Conservation (phyloP, 2,888 invertebrate genomes). For the Hyles lineata region DNA sequence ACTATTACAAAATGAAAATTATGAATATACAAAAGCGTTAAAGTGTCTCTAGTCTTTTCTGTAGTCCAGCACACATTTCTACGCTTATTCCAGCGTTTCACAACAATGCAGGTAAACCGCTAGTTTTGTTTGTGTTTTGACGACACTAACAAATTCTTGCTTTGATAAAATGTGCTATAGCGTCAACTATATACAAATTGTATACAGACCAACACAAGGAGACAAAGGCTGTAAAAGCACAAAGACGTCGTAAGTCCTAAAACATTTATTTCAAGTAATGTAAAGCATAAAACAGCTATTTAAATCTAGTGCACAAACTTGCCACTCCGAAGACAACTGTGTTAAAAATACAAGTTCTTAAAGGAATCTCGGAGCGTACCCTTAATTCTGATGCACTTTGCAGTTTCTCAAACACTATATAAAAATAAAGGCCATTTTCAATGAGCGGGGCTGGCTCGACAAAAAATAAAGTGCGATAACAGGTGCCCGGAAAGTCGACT, state of each 20-base stretch:
- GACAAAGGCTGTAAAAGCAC: no score
- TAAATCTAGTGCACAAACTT: slow-evolving; percentile 33
- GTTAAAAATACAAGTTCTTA: slow-evolving; percentile 36
- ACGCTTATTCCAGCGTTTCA: no score
- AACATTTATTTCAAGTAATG: neutral
- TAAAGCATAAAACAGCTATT: slow-evolving; percentile 26
- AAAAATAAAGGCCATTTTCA: slow-evolving; percentile 23
- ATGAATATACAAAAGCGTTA: no score
- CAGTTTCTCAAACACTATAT: slow-evolving; percentile 31
- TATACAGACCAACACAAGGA: no score
- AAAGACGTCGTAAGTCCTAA: neutral
- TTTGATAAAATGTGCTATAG: neutral
- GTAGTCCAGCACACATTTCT: no score
- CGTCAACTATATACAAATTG: no score
- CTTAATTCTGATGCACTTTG: slow-evolving; percentile 33
- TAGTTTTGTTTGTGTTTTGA: neutral
- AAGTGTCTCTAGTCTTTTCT: no score
- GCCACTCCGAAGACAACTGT: slow-evolving; percentile 29
- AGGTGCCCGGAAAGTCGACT: slow-evolving; percentile 3
- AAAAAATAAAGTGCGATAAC: slow-evolving; percentile 6
- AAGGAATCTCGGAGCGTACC: slow-evolving; percentile 6
- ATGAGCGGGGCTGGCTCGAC: neutral
- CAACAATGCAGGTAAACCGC: no score
- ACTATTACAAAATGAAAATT: no score
- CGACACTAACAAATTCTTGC: neutral